Base-by-base conservation (phyloP, 2,888 invertebrate species). In the Sphinx pinastri region DNA sequence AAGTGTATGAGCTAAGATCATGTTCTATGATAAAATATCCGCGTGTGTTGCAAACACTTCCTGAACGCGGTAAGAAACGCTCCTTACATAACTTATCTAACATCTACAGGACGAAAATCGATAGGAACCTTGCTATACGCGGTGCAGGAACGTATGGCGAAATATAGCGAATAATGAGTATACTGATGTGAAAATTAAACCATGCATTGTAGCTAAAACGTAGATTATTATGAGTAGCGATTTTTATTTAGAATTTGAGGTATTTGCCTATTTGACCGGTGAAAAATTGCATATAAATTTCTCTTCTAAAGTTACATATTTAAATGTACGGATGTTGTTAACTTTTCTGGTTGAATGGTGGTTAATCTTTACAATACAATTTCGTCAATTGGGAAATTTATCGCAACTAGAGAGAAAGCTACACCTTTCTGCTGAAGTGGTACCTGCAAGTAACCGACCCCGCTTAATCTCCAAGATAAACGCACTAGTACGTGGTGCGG, bases 391-490 rank as follows among this genome's bases (percentile, higher is more conserved):
- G 8, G 16, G 19, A 55, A 55, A 55, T 8, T 7, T 7, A 55
- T 55, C 38, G 38, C 38, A 38, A 38, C 38, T 38, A 8, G 38
- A 38, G 0, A 7, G 6, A 38, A 38, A 38, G 38, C 8, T 38
- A 38, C 6, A 38, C 38, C 38, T 38, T 38, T 25, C 25, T 5
- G 25, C 57, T 19, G 25, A 57, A 25, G 14, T 54, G 54, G 14
- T 63, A 63, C 54, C 14, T 63, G n/a, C 19, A 52, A 45, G 58
- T 52, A 45, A 10, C 45, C 52, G 13, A 51, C 67, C 59, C 13
- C 14, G 19, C 58, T 19, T 38, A 70, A 67, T 59, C 58, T 70
- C 58, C 38, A 45, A 59, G 59, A 70, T 67, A 67, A 70, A 67
- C 63, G 63, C 63, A 63, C 13, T 70, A 67, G 49, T 66, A 25